Conservation (phyloP, 2,113 vertebrate species). For the Chiloscyllium plagiosum region DNA sequence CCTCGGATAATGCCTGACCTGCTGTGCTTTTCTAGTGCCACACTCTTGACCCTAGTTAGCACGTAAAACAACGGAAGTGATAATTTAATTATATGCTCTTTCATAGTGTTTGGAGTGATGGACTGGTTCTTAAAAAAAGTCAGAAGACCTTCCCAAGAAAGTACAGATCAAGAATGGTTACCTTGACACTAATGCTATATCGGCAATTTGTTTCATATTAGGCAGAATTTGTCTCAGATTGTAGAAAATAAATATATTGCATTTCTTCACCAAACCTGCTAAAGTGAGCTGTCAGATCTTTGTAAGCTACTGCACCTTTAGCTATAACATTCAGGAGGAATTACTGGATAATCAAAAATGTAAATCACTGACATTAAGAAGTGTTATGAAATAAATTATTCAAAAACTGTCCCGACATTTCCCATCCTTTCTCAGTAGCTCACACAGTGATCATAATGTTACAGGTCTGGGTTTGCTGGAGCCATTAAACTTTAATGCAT, state of each 20-base stretch:
- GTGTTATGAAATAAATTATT: not conserved
- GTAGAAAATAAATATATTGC: not conserved
- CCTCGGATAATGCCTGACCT: too few relatives aligned
- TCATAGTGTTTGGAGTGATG: not conserved
- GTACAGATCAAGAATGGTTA: not conserved
- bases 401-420: not conserved
- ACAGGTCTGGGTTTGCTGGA: not conserved
- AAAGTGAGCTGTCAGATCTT: not conserved
- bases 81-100: not conserved
- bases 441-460: not conserved
- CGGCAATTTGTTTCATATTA: not conserved
- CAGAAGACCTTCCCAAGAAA: not conserved
- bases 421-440: not conserved
- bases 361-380: not conserved
- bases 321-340: not conserved
- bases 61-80: too few relatives aligned
- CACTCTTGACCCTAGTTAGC: not conserved
- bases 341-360: not conserved
- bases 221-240: too few relatives aligned
- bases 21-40: too few relatives aligned
- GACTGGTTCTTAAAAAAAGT: not conserved
- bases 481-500: not conserved
- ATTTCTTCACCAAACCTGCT: not conserved
- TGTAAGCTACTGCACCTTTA: slow-evolving; percentile 1
- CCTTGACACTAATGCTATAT: not conserved